Evolutionary conservation across 1,140 invertebrate species (phyloP), one percentile per base, ranked within the genome.

Genomic region (Lordiphosa collinella): DNA sequence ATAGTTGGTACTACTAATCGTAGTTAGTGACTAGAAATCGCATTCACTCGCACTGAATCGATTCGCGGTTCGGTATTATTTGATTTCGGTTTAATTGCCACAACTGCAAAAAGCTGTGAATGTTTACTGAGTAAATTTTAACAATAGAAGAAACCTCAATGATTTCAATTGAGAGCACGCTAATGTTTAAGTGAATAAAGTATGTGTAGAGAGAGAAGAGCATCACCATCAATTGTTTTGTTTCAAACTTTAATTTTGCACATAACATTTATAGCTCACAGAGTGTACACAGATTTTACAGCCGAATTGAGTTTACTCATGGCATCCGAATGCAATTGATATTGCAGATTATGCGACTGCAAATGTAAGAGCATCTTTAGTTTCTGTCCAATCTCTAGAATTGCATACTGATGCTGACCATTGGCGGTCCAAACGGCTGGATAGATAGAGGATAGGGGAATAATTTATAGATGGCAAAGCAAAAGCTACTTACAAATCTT

Each of bases 251-350:
- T 29, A 29, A 29, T 29, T 29, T 29, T 1, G 25, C 6, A 29
- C 25, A 25, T 11, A 41, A 10, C 18, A 10, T 29, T 35, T 25
- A 48, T 25, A 14, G n/a, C 7, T 74, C 8, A 82, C 35, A 82
- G 50, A 36, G 62, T 84, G 44, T 82, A 82, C 44, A 85, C 63
- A 38, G 78, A 78, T 64, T 61, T 60, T 25, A 82, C 73, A 40
- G 44, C 64, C 31, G 78, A 73, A 55, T 58, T 82, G 11, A 61
- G 22, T 40, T 97, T 97, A 12, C 91, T 92, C 91, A 94, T 94
- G n/a, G 94, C 95, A 90, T 97, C 96, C 86, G 92, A 92, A 87
- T 97, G 96, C 48, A 93, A 91, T 90, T 97, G 94, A 87, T 95
- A 97, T 43, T 91, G 91, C 89, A 97, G 94, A 40, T 58, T 62